Base-by-base conservation (phyloP, 2,888 invertebrate genomes). In the Agrilus mali region DNA sequence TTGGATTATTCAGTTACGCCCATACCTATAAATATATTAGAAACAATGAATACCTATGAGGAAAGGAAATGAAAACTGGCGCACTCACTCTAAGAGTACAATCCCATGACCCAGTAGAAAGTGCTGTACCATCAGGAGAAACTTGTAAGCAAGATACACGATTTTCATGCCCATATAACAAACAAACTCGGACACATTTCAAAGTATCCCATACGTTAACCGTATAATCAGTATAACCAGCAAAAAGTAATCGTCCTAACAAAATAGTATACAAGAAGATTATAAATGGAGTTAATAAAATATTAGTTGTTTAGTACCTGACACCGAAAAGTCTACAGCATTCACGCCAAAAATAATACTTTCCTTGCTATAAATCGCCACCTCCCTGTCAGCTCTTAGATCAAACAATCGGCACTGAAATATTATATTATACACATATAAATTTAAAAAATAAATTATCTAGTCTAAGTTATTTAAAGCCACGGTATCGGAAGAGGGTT, bases 141-240 rank as follows among this genome's bases (percentile, higher is more conserved):
- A 94, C 87, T 67, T 86, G 86, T 49, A 94, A 75, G 69, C 86
- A 86, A 41, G 88, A 86, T 36, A 95, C 92, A 59, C 95, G 77
- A 70, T 96, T 95, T 71, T 96, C 96, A 70, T 96, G 96, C 1
- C 94, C 95, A 66, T 93, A 93, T 45, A 96, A 71, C 54, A 94
- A 78, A 60, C 88, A 85, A 39, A 94, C 83, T 49, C 96, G 77
- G 56, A 80, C 80, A 54, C 90, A 92, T 64, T 97, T 97, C 50
- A 98, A 73, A 33, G 94, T 92, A 70, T 98, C 98, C 98, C 98
- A 98, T 32, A 95, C 87, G 69, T 95, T 93, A 42, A 97, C 92
- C 32, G 95, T 96, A 69, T 97, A 95, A 71, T 98, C 98, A 66
- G 94, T 92, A 72, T 98, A 97, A 45, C 96, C 98, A 55, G 96